Conservation (phyloP, 2,888 invertebrate species). For the Pycnomerus fuliginosus region DNA sequence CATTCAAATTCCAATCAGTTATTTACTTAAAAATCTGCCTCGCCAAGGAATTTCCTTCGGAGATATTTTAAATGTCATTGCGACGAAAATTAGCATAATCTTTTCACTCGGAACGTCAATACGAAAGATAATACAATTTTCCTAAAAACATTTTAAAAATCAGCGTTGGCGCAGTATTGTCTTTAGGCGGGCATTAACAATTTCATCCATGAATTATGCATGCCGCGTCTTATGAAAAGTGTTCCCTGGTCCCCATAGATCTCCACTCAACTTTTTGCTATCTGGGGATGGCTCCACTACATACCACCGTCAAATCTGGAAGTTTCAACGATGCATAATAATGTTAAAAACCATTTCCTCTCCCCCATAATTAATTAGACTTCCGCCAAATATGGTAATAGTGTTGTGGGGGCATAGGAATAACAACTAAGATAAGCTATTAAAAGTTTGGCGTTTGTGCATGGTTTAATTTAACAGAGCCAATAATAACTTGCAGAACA, state of each 20-base stretch:
- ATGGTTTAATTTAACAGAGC: conserved; percentile 18
- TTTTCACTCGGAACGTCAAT: conserved; percentile 29
- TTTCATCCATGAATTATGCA: conserved; percentile 45
- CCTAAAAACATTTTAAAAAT: conserved; percentile 35
- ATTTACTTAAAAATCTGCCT: conserved; percentile 17
- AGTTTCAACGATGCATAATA: too few species aligned
- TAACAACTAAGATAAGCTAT: conserved; percentile 18
- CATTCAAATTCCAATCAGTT: conserved; percentile 19
- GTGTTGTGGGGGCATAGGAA: conserved; percentile 9
- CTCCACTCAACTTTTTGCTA: conserved; percentile 29
- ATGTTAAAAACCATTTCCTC: too few species aligned
- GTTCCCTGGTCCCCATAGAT: conserved; percentile 29
- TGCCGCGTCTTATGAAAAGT: conserved; percentile 38
- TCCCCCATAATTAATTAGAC: too few species aligned
- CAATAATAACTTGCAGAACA: conserved; percentile 17
- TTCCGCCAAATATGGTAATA: conserved; percentile 13
- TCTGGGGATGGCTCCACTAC: too few species aligned
- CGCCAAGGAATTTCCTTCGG: conserved; percentile 11
- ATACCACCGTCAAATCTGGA: too few species aligned
- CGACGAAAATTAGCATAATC: conserved; percentile 29
- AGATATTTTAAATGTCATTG: conserved; percentile 21
- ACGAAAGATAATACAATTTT: conserved; percentile 30
- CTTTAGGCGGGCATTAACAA: conserved; percentile 45
- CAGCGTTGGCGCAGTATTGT: conserved; percentile 39
- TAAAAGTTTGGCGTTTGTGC: conserved; percentile 17